Evolutionary conservation across 2,113 vertebrate species (phyloP), one percentile per base, ranked within the genome.

Genomic region (Galeopterus variegatus): DNA sequence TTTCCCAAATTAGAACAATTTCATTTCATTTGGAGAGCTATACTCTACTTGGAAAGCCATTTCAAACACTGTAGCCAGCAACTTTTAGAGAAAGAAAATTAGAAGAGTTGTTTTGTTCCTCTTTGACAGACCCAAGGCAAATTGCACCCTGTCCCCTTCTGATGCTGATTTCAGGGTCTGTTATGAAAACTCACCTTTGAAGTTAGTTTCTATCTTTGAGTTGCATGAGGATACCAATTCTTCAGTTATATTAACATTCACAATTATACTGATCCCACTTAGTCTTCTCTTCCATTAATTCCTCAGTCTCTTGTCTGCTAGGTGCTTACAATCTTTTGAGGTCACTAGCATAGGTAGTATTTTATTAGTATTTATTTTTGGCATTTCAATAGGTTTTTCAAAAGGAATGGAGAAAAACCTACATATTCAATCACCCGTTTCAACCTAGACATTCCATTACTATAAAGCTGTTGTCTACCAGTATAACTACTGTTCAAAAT

Each of bases 331-430:
- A 54, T 92, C 21, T 80, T 85, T 67, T 69, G 77, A 90, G 21
- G 36, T 76, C 14, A 60, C 23, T 56, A 45, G 11, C 18, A 77
- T 3, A 73, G 48, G 4, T 64, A 36, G 65, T 50, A 56, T 91
- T 95, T 94, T 70, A 89, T 45, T 80, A 75, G 13, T 73, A 50
- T 60, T 80, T 90, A 31, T 86, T 83, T 93, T 86, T 10, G 2
- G 2, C 17, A 54, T 77, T 86, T 94, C 50, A 56, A 8, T 82
- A 41, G 6, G 14, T 80, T 90, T 95, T 94, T 83, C 10, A 23
- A 77, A 93, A 80, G 18, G 19, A 89, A 8, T 23, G 36, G 36
- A 87, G 33, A 60, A 88, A 50, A 58, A 88, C 5, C 3, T 18
- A 12, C 65, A 3, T 60, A 10, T 80, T 67, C 15, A 48, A 1